These are phyloP conservation scores for Brachyptera risi DNA, from an alignment of 2,888 invertebrate genomes.

Conservation along the genomic window DNA sequence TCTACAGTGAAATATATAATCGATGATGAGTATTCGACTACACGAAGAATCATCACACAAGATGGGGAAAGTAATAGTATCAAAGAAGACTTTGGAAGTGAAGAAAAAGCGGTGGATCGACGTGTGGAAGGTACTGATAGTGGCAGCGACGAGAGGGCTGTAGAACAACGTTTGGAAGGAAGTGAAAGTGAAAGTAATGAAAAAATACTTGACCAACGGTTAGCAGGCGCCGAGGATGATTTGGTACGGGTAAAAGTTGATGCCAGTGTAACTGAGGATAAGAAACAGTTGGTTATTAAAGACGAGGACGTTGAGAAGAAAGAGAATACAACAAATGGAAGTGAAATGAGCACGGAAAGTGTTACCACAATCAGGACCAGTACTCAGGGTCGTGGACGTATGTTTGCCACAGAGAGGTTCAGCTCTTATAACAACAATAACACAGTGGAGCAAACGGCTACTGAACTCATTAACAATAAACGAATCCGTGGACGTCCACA, in stretches of 20 bases:
- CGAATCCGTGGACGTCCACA: background rate
- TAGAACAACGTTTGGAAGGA: background rate
- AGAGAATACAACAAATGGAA: background rate
- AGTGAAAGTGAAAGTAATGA: background rate
- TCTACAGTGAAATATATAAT: slow-evolving; percentile 46
- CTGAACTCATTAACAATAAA: background rate
- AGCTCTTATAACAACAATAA: slow-evolving; percentile 11
- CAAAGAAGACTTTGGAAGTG: background rate
- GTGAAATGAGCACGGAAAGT: too few species aligned
- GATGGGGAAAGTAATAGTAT: slow-evolving; percentile 18
- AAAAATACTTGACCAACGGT: background rate
- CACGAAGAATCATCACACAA: slow-evolving; percentile 50
- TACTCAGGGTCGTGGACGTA: slow-evolving; percentile 7
- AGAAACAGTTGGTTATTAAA: background rate
- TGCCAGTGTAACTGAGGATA: background rate
- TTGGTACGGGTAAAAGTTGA: background rate
- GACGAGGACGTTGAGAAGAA: background rate
- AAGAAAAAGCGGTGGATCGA: background rate
- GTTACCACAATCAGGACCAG: background rate
- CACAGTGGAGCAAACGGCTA: slow-evolving; percentile 8
- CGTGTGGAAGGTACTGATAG: background rate
- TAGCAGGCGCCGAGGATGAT: background rate
- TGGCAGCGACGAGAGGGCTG: background rate
- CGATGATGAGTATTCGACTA: slow-evolving; percentile 51
- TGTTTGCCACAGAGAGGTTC: slow-evolving; percentile 16